phyloP scores from a whole-genome alignment of 2,113 vertebrate species.

The Chaetodon auriga region DNA sequence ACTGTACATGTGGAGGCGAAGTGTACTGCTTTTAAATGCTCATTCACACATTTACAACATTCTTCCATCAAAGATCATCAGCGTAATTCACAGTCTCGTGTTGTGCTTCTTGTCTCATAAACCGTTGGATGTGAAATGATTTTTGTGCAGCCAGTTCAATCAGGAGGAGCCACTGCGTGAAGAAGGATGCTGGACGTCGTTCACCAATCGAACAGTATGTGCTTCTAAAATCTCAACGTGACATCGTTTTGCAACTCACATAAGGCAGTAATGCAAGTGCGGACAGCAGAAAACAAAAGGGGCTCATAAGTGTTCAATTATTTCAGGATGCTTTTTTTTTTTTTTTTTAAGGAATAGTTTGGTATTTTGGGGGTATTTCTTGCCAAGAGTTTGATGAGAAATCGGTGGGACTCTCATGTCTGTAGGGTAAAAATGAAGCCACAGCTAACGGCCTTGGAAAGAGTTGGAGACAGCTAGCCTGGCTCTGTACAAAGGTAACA shows the following conservation, averaged over 20 bases:
- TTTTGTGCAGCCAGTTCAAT: background rate
- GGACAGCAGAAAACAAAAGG: background rate
- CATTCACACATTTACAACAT: constrained; percentile 39
- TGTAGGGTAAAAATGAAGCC: background rate
- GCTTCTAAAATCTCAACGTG: constrained; percentile 25
- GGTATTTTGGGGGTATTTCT: background rate
- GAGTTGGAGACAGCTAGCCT: background rate
- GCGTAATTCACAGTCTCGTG: constrained; percentile 60
- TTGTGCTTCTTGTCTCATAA: constrained; percentile 36
- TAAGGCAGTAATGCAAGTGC: constrained; percentile 4
- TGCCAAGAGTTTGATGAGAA: constrained; percentile 1
- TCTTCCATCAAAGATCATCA: constrained; percentile 8
- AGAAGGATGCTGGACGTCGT: background rate
- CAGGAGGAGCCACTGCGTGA: background rate
- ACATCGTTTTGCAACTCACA: background rate
- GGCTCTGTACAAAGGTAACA: background rate
- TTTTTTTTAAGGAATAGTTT: background rate
- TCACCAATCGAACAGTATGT: background rate
- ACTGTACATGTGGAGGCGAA: constrained; percentile 29
- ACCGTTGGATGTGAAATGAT: background rate
- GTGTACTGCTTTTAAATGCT: constrained; percentile 18
- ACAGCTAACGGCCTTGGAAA: background rate
- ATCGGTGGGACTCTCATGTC: background rate
- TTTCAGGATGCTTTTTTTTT: background rate
- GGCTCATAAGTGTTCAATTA: background rate